Base-by-base conservation (phyloP, 2,888 invertebrate genomes). In the Ochlodes sylvanus region DNA sequence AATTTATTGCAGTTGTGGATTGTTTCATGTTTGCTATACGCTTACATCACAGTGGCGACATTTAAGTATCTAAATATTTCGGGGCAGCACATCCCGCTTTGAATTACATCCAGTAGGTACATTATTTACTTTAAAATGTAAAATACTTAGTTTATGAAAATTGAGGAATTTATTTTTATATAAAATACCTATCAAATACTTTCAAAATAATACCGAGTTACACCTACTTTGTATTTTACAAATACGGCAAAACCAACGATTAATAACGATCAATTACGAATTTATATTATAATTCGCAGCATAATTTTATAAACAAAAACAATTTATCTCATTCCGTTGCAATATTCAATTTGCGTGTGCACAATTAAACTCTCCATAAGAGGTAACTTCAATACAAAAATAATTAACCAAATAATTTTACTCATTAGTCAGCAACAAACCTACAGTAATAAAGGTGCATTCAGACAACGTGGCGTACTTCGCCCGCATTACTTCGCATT, bases 401-500 rank as follows among this genome's bases (percentile, higher is more conserved):
- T 87, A 88, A 88, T 88, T 87, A 86, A 86, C 81, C 86, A 83
- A 88, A 88, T 87, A 88, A 84, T 84, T 89, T 84, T 80, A 82
- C 82, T 89, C 88, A 90, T 90, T 91, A 89, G 86, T 82, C 79
- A 75, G 79, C 78, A 81, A 84, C 83, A 81, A 83, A 83, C 81
- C 80, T 76, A 77, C 81, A 78, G 77, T 75, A 79, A 71, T 76
- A 66, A 66, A 73, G 78, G 72, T 69, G 68, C 69, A 73, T 68
- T 71, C 71, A 75, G 71, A 72, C 71, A 74, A 67, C 69, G 66
- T 42, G 52, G 54, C 66, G 69, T 63, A 73, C 73, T 72, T 69
- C 80, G 79, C 88, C 85, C 88, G 88, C 88, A 90, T 89, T 87
- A 87, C 87, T 82, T 79, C 85, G 83, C 77, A 85, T 92, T 92